These are phyloP conservation scores for Australoheros scitulus DNA, from an alignment of 2,113 vertebrate genomes.

Conservation along the genomic window DNA sequence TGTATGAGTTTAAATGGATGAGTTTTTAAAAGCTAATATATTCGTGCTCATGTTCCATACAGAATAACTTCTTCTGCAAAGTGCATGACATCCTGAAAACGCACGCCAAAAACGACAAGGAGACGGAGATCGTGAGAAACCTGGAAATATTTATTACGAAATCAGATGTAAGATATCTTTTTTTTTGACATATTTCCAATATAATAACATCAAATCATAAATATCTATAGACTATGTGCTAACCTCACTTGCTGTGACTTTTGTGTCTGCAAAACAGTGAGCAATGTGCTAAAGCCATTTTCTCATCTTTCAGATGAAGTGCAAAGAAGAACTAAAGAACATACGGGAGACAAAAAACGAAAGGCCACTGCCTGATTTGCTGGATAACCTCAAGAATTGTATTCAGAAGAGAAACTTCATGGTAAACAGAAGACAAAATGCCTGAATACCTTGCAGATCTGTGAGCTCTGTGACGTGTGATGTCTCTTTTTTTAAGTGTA, in stretches of 20 bases:
- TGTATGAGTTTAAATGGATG: background rate
- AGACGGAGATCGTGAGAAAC: background rate
- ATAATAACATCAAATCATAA: background rate
- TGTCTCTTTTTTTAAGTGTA: background rate
- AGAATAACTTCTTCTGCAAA: conserved; percentile 69
- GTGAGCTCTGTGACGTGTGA: background rate
- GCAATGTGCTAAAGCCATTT: background rate
- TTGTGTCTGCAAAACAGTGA: background rate
- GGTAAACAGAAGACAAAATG: background rate
- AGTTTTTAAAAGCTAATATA: background rate
- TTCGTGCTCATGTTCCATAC: background rate
- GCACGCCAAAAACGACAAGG: rapidly evolving
- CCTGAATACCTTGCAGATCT: background rate
- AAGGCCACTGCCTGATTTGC: rapidly evolving
- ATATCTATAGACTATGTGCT: background rate
- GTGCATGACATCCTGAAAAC: background rate
- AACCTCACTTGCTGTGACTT: background rate
- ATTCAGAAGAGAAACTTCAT: background rate
- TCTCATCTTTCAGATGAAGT: conserved; percentile 38
- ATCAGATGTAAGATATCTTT: conserved; percentile 10
- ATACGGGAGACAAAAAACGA: rapidly evolving
- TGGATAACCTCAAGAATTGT: rapidly evolving
- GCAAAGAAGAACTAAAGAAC: rapidly evolving
- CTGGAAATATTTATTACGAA: rapidly evolving
- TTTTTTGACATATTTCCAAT: background rate